Evolutionary conservation across 2,888 invertebrate genomes (phyloP), one percentile per base, ranked within the genome.

Genomic region (Crioceris asparagi): DNA sequence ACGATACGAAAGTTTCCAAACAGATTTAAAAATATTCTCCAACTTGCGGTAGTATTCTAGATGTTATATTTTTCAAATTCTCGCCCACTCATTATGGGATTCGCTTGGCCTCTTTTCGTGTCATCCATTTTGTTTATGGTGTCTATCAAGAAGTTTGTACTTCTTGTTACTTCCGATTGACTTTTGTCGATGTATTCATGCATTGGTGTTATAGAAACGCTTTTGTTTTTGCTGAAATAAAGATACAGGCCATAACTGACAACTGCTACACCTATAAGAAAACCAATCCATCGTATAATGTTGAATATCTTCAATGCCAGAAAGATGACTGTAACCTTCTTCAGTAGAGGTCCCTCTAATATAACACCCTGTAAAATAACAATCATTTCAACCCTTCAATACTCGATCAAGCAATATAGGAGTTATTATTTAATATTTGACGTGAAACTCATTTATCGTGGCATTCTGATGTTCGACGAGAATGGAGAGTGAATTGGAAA

Each of bases 261-360:
- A 7, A 67, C 46, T 1, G 55, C 60, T 1, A 66, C 21, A 0
- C 77, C 77, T 1, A 66, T 55, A 0, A 69, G 49, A 2, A 78
- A 58, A 44, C 75, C 56, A 16, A 72, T 34, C 72, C 75, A 79
- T 38, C 72, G 71, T 1, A 74, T 34, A 1, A 72, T 65, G 0
- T 66, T 63, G 1, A 75, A 71, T 1, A 69, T 59, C 3, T 70
- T 67, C 45, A 76, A 44, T 5, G 61, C 51, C 59, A 51, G 67
- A 52, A 76, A 74, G 16, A 77, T 60, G 43, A 70, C 68, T 41
- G 79, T 75, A 19, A 83, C 58, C 68, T 77, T 72, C 32, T 73
- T 72, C 7, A 78, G 71, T 46, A 74, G 76, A 1, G 77, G 73
- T 45, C 75, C 74, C 53, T 79, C 77, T 6, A 83, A 53, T 1